Base-by-base conservation (phyloP, 1,140 invertebrate species). In the Drosophila sproati region DNA sequence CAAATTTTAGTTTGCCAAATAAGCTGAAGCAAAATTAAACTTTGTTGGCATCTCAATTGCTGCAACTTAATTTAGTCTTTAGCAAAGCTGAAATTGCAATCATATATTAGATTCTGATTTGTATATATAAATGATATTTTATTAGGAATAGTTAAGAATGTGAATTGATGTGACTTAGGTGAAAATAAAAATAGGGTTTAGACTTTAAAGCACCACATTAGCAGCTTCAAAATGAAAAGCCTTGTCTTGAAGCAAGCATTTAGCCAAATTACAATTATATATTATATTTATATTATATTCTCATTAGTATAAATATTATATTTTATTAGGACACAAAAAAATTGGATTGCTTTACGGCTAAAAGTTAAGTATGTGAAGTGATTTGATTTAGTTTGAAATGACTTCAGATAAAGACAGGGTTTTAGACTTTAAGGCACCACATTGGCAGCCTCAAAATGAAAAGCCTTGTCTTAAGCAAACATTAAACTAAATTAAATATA, bases 191-290 rank as follows among this genome's bases (percentile, higher is more conserved):
- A 47, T 60, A 62, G 59, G 41, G 32, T 69, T 29, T 47, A 8
- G 20, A 70, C 48, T 54, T 70, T 70, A 32, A 55, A 31, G 10
- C 50, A 1, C 10, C 37, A 2, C 5, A 2, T 6, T 4, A n/a
- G 41, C 34, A 57, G 41, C 52, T 43, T 72, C 68, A 67, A 50
- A 67, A 10, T 59, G 34, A 32, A 68, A 68, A 68, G 54, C 64
- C 64, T 67, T 57, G 43, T 12, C 10, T n/a, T 43, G 20, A 43
- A n/a, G 10, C 10, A 43, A 2, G n/a, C n/a, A n/a, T 41, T 10
- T 1, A 41, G 39, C 10, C n/a, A 1, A 20, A 20, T 20, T 20
- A 20, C 1, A 20, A 20, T 20, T 20, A 20, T 20, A 20, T 20
- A 20, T 20, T 20, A 20, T 20, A 20, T 20, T 20, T 20, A 20